Evolutionary conservation across 2,113 vertebrate species (phyloP).

Genomic region (Lophotis ruficrista): DNA sequence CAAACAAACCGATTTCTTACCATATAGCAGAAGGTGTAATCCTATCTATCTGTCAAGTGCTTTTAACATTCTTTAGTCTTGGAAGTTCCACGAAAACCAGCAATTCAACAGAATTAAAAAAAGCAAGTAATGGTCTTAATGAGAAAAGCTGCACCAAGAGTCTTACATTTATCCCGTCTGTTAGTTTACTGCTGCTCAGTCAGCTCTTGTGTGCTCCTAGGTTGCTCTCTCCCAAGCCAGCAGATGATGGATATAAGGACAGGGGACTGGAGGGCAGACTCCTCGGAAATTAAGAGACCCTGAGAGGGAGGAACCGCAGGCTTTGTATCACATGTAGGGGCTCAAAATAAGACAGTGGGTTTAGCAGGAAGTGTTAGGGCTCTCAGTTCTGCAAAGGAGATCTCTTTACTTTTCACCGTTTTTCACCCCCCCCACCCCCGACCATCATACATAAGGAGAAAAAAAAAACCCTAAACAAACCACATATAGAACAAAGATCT

Average conservation of each 20-base stretch:
- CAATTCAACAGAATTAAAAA: background rate
- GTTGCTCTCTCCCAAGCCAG: background rate
- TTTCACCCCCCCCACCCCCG: background rate
- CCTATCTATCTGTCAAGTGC: background rate
- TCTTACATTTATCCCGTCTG: background rate
- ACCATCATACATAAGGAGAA: background rate
- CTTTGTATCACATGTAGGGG: background rate
- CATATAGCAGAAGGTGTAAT: background rate
- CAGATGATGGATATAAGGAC: background rate
- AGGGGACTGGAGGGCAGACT: background rate
- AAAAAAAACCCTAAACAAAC: background rate
- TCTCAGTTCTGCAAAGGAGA: background rate
- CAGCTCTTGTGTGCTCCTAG: background rate
- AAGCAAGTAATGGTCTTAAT: background rate
- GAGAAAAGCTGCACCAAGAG: background rate
- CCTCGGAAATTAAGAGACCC: background rate
- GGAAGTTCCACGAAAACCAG: background rate
- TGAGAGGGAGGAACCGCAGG: background rate
- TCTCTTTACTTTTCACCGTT: background rate
- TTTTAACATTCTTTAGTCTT: background rate
- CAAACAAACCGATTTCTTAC: background rate
- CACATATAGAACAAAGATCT: background rate
- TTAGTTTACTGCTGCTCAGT: background rate
- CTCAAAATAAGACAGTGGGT: background rate
- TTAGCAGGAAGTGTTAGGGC: background rate